Evolutionary conservation across 1,140 invertebrate species (phyloP).

Genomic region (Neodiprion pinetum): DNA sequence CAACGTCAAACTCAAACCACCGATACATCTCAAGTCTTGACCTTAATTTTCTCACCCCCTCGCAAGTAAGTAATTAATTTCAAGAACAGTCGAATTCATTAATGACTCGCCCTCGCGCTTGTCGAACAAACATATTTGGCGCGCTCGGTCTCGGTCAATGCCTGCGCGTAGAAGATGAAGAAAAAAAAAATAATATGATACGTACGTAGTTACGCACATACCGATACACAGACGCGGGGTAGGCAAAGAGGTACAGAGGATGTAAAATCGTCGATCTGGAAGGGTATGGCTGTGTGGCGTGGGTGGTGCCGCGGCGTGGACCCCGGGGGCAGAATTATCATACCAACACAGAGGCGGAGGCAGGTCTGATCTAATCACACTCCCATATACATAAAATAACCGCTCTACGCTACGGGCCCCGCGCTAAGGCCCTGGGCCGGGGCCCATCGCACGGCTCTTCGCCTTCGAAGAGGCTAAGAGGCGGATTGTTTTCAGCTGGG

Average conservation of each 20-base stretch:
- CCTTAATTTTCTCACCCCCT: no score
- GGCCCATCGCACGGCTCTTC: not conserved
- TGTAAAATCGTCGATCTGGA: not conserved
- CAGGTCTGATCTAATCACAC: constrained; percentile 61
- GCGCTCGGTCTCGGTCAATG: not conserved
- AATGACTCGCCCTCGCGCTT: no score
- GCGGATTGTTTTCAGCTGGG: constrained; percentile 62
- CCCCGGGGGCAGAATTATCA: constrained; percentile 62
- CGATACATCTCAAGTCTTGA: no score
- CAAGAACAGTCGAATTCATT: no score
- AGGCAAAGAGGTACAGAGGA: no score
- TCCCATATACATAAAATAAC: constrained; percentile 63
- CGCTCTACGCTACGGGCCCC: constrained; percentile 52
- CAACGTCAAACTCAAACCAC: no score
- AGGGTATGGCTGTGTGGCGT: constrained; percentile 51
- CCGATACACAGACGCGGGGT: not conserved
- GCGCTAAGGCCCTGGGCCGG: not conserved
- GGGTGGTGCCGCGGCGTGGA: constrained; percentile 57
- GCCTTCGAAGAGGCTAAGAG: constrained; percentile 37
- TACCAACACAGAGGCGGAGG: constrained; percentile 48
- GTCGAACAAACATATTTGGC: no score
- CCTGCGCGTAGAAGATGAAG: not conserved
- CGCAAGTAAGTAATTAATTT: no score
- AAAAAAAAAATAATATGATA: constrained; percentile 20
- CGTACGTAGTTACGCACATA: constrained; percentile 12